Evolutionary conservation across 2,113 vertebrate species (phyloP).

Genomic region (Malurus elegans): DNA sequence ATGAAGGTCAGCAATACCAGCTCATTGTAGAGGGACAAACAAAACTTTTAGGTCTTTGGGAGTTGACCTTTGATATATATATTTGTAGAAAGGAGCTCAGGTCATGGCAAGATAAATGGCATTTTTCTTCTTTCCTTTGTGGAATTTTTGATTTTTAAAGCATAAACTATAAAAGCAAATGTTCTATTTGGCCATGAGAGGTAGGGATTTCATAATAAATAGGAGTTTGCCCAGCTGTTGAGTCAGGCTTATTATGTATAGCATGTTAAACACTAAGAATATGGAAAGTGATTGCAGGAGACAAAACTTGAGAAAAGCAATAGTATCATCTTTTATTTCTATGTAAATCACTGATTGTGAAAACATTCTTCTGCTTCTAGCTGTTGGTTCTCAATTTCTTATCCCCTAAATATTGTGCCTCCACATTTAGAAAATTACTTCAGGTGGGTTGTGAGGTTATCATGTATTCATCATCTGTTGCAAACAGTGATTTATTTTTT

Average conservation of each 20-base stretch:
- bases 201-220: neutral
- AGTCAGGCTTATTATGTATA: neutral
- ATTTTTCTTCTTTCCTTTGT: neutral
- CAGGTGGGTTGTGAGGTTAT: neutral
- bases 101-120: neutral
- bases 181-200: neutral
- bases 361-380: neutral
- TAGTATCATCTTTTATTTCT: neutral
- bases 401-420: neutral
- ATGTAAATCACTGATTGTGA: neutral
- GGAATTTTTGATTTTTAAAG: slow-evolving; percentile 17
- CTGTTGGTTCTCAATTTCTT: neutral
- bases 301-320: neutral
- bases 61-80: neutral
- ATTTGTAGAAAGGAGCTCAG: neutral
- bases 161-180: slow-evolving; percentile 9
- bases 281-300: neutral
- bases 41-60: neutral
- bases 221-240: neutral
- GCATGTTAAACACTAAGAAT: neutral
- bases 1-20: slow-evolving; percentile 85
- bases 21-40: neutral
- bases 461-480: neutral
- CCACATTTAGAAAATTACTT: neutral
- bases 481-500: neutral